A percentile compares a stretch with the other conserved stretches of the same genome.
phyloP scores from a whole-genome alignment of 2,797 vertebrate genomes.

The Tokudaia muenninki region DNA sequence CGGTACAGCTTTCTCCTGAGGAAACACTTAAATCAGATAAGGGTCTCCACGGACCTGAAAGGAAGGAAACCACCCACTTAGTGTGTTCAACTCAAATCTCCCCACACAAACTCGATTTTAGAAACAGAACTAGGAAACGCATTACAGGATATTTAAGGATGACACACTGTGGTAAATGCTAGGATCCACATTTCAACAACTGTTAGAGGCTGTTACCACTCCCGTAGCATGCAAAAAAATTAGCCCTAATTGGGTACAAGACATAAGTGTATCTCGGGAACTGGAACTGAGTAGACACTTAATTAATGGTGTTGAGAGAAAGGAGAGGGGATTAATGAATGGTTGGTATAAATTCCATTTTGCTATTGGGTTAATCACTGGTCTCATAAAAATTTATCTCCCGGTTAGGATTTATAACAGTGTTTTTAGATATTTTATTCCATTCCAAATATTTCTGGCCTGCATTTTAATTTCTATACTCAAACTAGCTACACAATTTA shows the following conservation, averaged over 20 bases:
- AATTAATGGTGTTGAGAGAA: conserved; percentile 82
- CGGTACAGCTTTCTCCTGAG: conserved; percentile 66
- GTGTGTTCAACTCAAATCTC: conserved; percentile 66
- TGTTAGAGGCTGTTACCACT: conserved; percentile 73
- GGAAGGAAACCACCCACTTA: conserved; percentile 79
- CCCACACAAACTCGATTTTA: conserved; percentile 77
- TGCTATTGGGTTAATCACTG: conserved; percentile 79
- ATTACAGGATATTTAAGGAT: conserved; percentile 81
- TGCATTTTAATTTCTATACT: conserved; percentile 63
- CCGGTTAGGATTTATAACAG: conserved; percentile 71
- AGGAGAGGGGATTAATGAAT: conserved; percentile 81
- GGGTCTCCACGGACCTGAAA: conserved; percentile 76
- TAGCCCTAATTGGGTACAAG: conserved; percentile 76
- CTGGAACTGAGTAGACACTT: conserved; percentile 73
- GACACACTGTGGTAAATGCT: conserved; percentile 82
- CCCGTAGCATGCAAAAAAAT: conserved; percentile 66
- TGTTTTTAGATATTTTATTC: conserved; percentile 72
- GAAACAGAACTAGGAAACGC: conserved; percentile 82
- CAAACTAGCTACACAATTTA: not conserved
- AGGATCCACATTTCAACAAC: conserved; percentile 84
- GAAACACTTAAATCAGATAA: conserved; percentile 71
- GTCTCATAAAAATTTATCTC: conserved; percentile 81
- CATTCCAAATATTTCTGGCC: conserved; percentile 69
- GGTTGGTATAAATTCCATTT: conserved; percentile 78
- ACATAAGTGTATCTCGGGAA: conserved; percentile 62